A percentile compares a stretch with the other conserved stretches of the same genome.
These are phyloP conservation scores for Unio pictorum DNA, from an alignment of 2,888 invertebrate genomes.

Conservation along the genomic window DNA sequence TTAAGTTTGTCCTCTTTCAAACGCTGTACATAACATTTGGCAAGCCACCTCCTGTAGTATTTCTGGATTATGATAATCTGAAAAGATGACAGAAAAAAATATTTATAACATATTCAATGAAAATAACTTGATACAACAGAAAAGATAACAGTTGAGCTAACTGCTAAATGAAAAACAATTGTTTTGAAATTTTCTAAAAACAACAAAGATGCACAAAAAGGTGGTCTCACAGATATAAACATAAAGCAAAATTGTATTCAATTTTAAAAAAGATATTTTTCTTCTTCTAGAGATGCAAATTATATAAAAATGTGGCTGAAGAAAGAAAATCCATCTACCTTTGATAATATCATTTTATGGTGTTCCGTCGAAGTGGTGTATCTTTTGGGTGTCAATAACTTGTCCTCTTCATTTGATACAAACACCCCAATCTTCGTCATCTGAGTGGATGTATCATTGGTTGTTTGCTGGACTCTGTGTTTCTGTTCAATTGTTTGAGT, in stretches of 20 bases:
- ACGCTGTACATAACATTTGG: constrained; percentile 66
- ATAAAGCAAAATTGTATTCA: no score
- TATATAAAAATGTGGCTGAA: neutral
- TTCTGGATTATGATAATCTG: constrained; percentile 71
- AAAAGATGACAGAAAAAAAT: constrained; percentile 4
- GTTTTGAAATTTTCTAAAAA: no score
- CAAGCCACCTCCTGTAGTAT: constrained; percentile 71
- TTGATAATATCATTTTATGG: constrained; percentile 52
- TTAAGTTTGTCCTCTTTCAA: constrained; percentile 63
- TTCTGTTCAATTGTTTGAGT: constrained; percentile 70
- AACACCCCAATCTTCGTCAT: constrained; percentile 71
- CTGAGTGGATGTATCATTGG: constrained; percentile 70
- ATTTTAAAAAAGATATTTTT: neutral
- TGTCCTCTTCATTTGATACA: constrained; percentile 67
- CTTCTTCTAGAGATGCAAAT: neutral
- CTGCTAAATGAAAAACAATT: no score
- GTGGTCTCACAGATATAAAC: no score
- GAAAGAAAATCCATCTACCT: constrained; percentile 39
- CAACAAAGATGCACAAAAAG: no score
- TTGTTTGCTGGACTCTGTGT: constrained; percentile 67
- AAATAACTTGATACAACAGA: no score
- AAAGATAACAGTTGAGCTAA: no score
- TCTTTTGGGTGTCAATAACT: constrained; percentile 65
- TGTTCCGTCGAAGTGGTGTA: constrained; percentile 70
- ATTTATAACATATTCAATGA: neutral